Percentiles rank a stretch among this genome's conserved stretches.
Conservation (phyloP, 2,797 vertebrate genomes). For the Coracias cyanogaster region DNA sequence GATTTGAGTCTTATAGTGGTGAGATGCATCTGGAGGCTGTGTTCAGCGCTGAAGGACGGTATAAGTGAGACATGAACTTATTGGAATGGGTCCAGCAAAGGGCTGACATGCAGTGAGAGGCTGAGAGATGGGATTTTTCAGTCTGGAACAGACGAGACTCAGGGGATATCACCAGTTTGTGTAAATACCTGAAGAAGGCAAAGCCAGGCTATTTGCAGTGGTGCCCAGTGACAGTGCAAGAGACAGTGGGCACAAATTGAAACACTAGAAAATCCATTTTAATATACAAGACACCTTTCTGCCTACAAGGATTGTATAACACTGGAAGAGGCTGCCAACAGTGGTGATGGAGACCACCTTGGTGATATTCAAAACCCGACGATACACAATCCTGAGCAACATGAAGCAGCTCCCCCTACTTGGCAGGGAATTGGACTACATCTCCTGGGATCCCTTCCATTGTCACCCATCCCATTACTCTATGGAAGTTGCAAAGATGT, state of each 20-base stretch:
- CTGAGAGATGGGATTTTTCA: not conserved
- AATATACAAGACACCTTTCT: not conserved
- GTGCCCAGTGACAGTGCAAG: not conserved
- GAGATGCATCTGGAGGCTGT: not conserved
- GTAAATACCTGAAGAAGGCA: not conserved
- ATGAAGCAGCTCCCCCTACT: not conserved
- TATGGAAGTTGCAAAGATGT: not conserved
- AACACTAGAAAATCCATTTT: not conserved
- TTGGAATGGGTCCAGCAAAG: not conserved
- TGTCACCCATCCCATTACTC: not conserved
- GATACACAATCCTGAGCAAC: not conserved
- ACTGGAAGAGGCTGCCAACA: not conserved
- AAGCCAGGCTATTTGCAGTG: not conserved
- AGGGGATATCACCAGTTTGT: not conserved
- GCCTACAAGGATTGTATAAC: not conserved
- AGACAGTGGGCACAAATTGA: not conserved
- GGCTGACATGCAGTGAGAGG: not conserved
- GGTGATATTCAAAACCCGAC: not conserved
- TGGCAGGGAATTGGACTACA: not conserved
- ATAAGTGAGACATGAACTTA: rapidly evolving
- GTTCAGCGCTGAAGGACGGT: too few species aligned
- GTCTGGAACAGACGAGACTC: not conserved
- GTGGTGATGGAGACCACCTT: not conserved
- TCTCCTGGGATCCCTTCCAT: not conserved
- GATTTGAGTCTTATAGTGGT: not conserved